phyloP scores from a whole-genome alignment of 2,888 invertebrate species.

The Xestoiulus laeticollis region DNA sequence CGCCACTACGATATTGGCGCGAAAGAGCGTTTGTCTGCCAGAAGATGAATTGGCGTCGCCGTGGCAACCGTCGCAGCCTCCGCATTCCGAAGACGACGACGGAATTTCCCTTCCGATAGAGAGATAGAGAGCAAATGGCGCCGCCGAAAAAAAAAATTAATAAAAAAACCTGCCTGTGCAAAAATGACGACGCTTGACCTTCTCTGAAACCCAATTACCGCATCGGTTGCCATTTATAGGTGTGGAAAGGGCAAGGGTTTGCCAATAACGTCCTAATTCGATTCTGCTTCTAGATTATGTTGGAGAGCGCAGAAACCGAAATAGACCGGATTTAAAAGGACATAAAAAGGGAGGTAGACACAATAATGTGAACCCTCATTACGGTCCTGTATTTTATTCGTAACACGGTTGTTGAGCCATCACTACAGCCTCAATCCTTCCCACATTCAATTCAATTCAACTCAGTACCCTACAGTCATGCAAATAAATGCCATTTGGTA shows the following conservation, averaged over 20 bases:
- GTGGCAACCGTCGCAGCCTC: conserved; percentile 26
- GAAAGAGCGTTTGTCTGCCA: background rate
- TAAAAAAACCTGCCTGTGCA: background rate
- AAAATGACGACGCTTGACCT: background rate
- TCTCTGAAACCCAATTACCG: background rate
- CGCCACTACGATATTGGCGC: conserved; percentile 21
- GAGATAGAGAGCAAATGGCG: background rate
- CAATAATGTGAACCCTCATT: too few relatives aligned
- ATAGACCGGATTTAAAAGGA: too few relatives aligned
- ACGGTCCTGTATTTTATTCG: too few relatives aligned
- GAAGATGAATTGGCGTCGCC: conserved; percentile 26
- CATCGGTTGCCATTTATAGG: background rate
- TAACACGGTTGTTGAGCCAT: too few relatives aligned
- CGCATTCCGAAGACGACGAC: conserved; percentile 17
- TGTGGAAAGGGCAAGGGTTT: background rate
- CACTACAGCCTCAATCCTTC: too few relatives aligned
- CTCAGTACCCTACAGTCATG: too few relatives aligned
- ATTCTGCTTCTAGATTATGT: too few relatives aligned
- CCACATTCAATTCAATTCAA: too few relatives aligned
- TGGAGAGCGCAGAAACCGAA: too few relatives aligned
- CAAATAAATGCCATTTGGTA: too few relatives aligned
- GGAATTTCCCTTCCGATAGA: background rate
- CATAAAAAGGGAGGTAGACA: too few relatives aligned
- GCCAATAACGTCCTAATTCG: background rate
- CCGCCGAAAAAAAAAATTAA: background rate